Base-by-base conservation (phyloP, 2,888 invertebrate genomes). In the Dryomyza anilis region DNA sequence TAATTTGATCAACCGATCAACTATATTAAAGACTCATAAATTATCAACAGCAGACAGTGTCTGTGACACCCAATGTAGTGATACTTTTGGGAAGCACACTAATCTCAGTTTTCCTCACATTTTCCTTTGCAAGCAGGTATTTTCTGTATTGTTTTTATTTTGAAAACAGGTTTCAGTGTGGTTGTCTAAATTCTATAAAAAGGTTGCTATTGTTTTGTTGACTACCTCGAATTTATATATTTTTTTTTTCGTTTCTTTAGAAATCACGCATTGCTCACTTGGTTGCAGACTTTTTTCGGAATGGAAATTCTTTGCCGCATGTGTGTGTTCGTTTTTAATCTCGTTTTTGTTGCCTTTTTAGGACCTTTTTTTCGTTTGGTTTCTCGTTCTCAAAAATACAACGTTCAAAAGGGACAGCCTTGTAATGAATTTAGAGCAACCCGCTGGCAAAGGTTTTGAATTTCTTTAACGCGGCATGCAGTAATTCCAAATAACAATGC, bases 331-430 rank as follows among this genome's bases (percentile, higher is more conserved):
- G 74, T 75, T 77, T n/a, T 76, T 78, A 77, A 78, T 77, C 78
- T 76, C 72, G 68, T 71, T 70, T 68, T 66, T 66, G 27, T 58
- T 65, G 46, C 64, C 53, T 52, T 65, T 62, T 48, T 55, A 66
- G 58, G 57, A 57, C n/a, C n/a, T 64, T 53, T 27, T 58, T 60
- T 67, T 68, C 70, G 70, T 74, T 75, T 73, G 70, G 73, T 73
- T 70, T 71, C 71, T 75, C 71, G 76, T 75, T 76, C 74, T 75
- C 75, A 76, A 74, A 73, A 75, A 76, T 72, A 58, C 55, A 57
- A 68, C 73, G 72, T 76, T 75, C 43, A 43, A 25, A 43, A 57
- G 25, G 30, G 7, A 2, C n/a, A n/a, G n/a, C n/a, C 30, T 33
- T n/a, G 43, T 45, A 53, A 45, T 50, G 46, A 30, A 64, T 64